phyloP scores from a whole-genome alignment of 1,140 invertebrate genomes.

The Achatina immaculata region DNA sequence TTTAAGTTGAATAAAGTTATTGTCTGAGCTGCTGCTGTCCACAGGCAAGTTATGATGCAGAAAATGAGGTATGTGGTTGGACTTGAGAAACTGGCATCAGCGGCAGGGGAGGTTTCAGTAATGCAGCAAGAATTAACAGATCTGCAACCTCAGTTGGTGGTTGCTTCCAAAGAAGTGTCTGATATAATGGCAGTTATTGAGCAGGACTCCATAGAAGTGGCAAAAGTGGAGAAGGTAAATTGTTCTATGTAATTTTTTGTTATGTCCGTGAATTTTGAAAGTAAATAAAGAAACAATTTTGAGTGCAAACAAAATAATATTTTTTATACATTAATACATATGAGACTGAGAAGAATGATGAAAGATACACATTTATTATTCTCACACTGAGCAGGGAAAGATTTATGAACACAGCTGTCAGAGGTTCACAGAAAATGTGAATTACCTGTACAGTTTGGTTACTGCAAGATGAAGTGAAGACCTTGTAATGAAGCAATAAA shows the following conservation, averaged over 20 bases:
- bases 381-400: too few species aligned
- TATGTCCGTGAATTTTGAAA: too few species aligned
- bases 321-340: background rate
- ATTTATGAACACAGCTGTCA: too few species aligned
- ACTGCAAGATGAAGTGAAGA: too few species aligned
- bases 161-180: constrained; percentile 90
- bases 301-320: background rate
- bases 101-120: constrained; percentile 75
- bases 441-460: too few species aligned
- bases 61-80: constrained; percentile 77
- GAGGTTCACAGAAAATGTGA: too few species aligned
- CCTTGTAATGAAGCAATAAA: too few species aligned
- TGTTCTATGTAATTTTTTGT: background rate
- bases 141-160: constrained; percentile 89
- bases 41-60: constrained; percentile 80
- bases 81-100: constrained; percentile 71
- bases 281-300: background rate
- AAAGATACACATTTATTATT: too few species aligned
- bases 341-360: too few species aligned
- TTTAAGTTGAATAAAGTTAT: too few species aligned
- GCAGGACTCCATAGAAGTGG: constrained; percentile 93
- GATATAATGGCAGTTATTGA: constrained; percentile 81
- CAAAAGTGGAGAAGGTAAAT: constrained; percentile 90
- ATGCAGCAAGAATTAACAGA: constrained; percentile 84
- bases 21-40: too few species aligned